Conservation (phyloP, 2,888 invertebrate genomes). For the Candidula unifasciata region DNA sequence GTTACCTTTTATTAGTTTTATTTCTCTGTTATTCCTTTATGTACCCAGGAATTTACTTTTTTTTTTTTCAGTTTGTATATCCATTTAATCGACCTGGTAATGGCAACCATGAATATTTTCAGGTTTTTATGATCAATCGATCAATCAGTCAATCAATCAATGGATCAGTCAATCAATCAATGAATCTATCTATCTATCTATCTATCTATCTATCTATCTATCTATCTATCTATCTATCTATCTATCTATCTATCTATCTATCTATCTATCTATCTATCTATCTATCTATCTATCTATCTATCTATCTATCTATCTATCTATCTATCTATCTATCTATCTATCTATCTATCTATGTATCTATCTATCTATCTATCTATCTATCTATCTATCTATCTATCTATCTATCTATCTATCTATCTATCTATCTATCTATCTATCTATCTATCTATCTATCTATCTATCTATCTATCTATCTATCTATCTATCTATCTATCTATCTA, state of each 20-base stretch:
- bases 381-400: background rate
- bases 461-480: too few relatives aligned
- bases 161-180: constrained; percentile 23
- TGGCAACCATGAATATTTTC: too few relatives aligned
- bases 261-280: constrained; percentile 1
- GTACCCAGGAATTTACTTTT: too few relatives aligned
- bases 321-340: background rate
- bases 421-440: too few relatives aligned
- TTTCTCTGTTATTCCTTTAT: too few relatives aligned
- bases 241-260: constrained; percentile 9
- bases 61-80: too few relatives aligned
- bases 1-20: too few relatives aligned
- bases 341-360: background rate
- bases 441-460: too few relatives aligned
- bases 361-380: constrained; percentile 21
- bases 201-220: constrained; percentile 22
- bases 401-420: too few relatives aligned
- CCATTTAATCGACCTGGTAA: too few relatives aligned
- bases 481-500: too few relatives aligned
- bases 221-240: constrained; percentile 27
- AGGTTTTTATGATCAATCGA: too few relatives aligned
- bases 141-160: constrained; percentile 30
- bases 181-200: constrained; percentile 16
- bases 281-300: background rate
- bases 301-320: background rate